Base-by-base conservation (phyloP, 2,888 invertebrate species). In the Dryomyza anilis region DNA sequence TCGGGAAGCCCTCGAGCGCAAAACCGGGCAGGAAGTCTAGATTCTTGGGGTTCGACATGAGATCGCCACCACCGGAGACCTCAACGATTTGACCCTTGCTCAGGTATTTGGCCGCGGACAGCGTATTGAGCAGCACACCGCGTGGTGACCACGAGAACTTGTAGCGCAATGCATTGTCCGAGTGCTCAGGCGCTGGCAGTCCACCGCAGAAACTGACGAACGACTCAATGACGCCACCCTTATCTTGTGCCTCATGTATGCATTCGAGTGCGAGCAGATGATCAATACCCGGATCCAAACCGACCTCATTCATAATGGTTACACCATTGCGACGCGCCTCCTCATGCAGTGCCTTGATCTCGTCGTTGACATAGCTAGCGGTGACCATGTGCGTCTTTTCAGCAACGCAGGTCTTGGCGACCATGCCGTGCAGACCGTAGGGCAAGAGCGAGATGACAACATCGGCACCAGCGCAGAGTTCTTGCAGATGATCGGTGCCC, bases 231-330 rank as follows among this genome's bases (percentile, higher is more conserved):
- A 94, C 90, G 48, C 97, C 98, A 3, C 98, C 98, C 53, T 89
- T 89, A 67, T 88, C 89, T 77, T 94, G 92, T 12, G 95, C 90
- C 74, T 96, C 93, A 79, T 98, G 96, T 74, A 99, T 96, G 79
- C 96, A 96, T 80, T 99, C 97, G 84, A 98, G 87, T 0, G 99
- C 99, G 63, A 99, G 84, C 71, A 99, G 86, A 83, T 99, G 99
- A 82, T 98, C 97, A 72, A 97, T 96, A n/a, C 98, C 99, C 0
- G 99, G 99, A 81, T 99, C 99, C 30, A 99, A 86, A 0, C 99
- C 99, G 0, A 97, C 92, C 85, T 99, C 99, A 79, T 98, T 99
- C 69, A 99, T 85, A 46, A 99, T 87, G 0, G 98, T 98, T 0
- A 99, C 87, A 0, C 95, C 96, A 0, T 95, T 95, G 33, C 92